Evolutionary conservation across 2,888 invertebrate genomes (phyloP), one percentile per base, ranked within the genome.

Genomic region (Orthosia gracilis): DNA sequence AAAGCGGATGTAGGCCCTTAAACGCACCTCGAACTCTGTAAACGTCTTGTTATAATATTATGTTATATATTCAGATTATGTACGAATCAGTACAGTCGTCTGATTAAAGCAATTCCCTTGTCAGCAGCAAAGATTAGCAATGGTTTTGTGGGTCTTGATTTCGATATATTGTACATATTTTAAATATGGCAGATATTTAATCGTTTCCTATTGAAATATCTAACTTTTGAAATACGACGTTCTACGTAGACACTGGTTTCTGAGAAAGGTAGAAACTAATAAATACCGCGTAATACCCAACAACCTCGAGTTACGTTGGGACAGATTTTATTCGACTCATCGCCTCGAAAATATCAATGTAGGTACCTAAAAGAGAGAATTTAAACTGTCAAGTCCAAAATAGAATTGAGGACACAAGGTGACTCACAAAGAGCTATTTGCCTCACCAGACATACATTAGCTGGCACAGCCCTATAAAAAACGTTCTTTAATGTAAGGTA

Each of bases 401-500:
- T 61, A 13, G 21, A 68, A 68, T 59, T 64, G 49, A 23, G 52
- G 47, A 65, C 52, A 66, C 31, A 61, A 64, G n/a, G 47, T 67
- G 59, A 59, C 63, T 47, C 50, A 76, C 54, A 66, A 68, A 58
- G 58, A 62, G 52, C 13, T 73, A 65, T 69, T 62, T 62, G 49
- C 62, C 54, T 31, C 57, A 26, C 58, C 18, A 73, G 52, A 69
- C 63, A 73, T 74, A 78, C 68, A 78, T 82, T 62, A 69, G 50
- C 52, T 23, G 66, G 45, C 54, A 57, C 59, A 61, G 62, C 13
- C 69, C 45, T 81, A 67, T 80, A 81, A 81, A 78, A 83, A 78
- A 69, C 52, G 66, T 71, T 67, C 61, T 69, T 77, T 83, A 80
- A 75, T 76, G 70, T 74, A 47, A 65, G 73, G 63, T 59, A 74